These are phyloP conservation scores for Drosophila pseudotalamancana DNA, from an alignment of 2,888 invertebrate species.

Conservation along the genomic window DNA sequence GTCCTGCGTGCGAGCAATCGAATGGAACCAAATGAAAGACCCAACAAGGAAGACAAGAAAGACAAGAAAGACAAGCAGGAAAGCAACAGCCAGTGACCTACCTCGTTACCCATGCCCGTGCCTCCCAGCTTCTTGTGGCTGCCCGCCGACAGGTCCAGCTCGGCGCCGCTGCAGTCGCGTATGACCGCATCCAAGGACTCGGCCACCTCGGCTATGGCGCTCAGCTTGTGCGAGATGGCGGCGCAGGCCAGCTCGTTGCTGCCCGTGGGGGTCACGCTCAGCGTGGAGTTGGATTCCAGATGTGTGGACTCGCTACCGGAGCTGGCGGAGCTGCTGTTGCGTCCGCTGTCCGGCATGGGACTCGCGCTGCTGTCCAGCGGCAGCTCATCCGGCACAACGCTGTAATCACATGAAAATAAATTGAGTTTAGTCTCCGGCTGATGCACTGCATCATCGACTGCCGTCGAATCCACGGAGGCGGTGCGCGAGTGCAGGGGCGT, in stretches of 20 bases:
- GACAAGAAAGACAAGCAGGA: too few species aligned
- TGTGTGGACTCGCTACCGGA: slow-evolving; percentile 33
- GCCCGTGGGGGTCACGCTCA: slow-evolving; percentile 81
- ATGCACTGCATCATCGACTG: slow-evolving; percentile 21
- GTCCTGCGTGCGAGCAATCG: slow-evolving; percentile 82
- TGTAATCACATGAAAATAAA: slow-evolving; percentile 63
- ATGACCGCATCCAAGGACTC: slow-evolving; percentile 88
- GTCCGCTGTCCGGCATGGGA: slow-evolving; percentile 64
- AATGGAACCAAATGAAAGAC: neutral
- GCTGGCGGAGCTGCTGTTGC: slow-evolving; percentile 62
- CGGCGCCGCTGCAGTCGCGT: slow-evolving; percentile 76
- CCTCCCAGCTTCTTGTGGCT: slow-evolving; percentile 76
- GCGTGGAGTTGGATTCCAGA: slow-evolving; percentile 39
- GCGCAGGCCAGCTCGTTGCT: slow-evolving; percentile 88
- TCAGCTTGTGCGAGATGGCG: slow-evolving; percentile 88
- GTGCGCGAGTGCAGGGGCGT: slow-evolving; percentile 68
- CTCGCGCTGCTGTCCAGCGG: slow-evolving; percentile 65
- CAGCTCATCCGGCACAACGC: slow-evolving; percentile 77
- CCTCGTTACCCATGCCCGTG: slow-evolving; percentile 68
- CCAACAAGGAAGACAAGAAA: too few species aligned
- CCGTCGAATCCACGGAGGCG: slow-evolving; percentile 59
- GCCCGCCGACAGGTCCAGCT: slow-evolving; percentile 42
- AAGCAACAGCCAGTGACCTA: slow-evolving; percentile 29
- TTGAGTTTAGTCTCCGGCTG: slow-evolving; percentile 31
- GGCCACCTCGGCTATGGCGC: slow-evolving; percentile 88